Evolutionary conservation across 2,888 invertebrate genomes (phyloP).

Genomic region (Psylliodes chrysocephalus): DNA sequence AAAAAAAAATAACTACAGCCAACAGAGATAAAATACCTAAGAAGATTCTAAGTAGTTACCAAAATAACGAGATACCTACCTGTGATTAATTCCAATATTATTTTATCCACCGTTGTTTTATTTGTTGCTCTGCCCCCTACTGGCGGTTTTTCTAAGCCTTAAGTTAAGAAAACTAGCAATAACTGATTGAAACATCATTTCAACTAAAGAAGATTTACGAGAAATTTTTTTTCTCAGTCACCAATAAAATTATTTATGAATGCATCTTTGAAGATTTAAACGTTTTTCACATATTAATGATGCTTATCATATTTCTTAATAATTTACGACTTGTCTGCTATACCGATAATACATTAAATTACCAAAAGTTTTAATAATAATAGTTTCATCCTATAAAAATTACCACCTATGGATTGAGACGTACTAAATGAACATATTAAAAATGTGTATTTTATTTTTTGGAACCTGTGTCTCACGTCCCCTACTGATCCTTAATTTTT

Average conservation of each 20-base stretch:
- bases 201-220: conserved; percentile 22
- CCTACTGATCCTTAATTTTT: conserved; percentile 29
- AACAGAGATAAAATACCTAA: too few relatives aligned
- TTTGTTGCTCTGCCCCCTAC: too few relatives aligned
- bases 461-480: conserved; percentile 22
- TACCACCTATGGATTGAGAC: conserved; percentile 37
- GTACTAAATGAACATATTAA: conserved; percentile 37
- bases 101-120: too few relatives aligned
- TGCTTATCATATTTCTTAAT: conserved; percentile 29
- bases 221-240: conserved; percentile 20
- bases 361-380: conserved; percentile 23
- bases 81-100: too few relatives aligned
- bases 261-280: conserved; percentile 12
- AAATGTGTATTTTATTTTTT: conserved; percentile 35
- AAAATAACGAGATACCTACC: too few relatives aligned
- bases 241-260: conserved; percentile 22
- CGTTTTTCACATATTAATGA: conserved; percentile 30
- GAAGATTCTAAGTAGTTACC: too few relatives aligned
- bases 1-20: too few relatives aligned
- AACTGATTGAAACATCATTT: conserved; percentile 24
- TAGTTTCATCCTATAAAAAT: conserved; percentile 32
- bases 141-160: too few relatives aligned
- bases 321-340: conserved; percentile 24
- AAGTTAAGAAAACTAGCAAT: neutral
- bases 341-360: conserved; percentile 25